Conservation (phyloP, 2,888 invertebrate species). For the Chironomus riparius region DNA sequence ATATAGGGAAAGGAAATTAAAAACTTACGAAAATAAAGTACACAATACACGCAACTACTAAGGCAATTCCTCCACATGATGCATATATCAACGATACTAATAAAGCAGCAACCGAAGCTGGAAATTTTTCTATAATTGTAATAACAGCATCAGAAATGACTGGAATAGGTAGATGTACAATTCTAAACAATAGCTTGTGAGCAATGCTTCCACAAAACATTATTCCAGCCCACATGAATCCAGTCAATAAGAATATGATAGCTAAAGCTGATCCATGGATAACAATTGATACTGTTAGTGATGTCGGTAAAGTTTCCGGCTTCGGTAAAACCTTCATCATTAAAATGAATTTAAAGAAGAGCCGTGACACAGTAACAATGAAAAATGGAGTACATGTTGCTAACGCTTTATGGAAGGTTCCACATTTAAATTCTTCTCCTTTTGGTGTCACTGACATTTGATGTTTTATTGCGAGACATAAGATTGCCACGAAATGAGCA, state of each 20-base stretch:
- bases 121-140: conserved; percentile 57
- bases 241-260: conserved; percentile 47
- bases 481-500: conserved; percentile 55
- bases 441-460: conserved; percentile 43
- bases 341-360: conserved; percentile 31
- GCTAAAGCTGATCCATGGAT: conserved; percentile 56
- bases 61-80: conserved; percentile 65
- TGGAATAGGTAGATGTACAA: conserved; percentile 31
- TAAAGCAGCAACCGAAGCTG: conserved; percentile 55
- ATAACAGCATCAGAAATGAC: conserved; percentile 44
- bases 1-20: conserved; percentile 29
- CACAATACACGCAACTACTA: conserved; percentile 55
- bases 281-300: conserved; percentile 48
- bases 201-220: conserved; percentile 61
- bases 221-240: conserved; percentile 48
- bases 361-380: conserved; percentile 35
- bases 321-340: conserved; percentile 30
- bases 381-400: conserved; percentile 47
- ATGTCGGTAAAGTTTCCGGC: conserved; percentile 30
- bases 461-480: conserved; percentile 51
- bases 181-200: conserved; percentile 58
- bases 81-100: conserved; percentile 54
- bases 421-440: conserved; percentile 40
- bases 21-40: conserved; percentile 57
- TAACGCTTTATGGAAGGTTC: conserved; percentile 49